These are phyloP conservation scores for Microtus oregoni DNA, from an alignment of 2,113 vertebrate species.

Conservation along the genomic window DNA sequence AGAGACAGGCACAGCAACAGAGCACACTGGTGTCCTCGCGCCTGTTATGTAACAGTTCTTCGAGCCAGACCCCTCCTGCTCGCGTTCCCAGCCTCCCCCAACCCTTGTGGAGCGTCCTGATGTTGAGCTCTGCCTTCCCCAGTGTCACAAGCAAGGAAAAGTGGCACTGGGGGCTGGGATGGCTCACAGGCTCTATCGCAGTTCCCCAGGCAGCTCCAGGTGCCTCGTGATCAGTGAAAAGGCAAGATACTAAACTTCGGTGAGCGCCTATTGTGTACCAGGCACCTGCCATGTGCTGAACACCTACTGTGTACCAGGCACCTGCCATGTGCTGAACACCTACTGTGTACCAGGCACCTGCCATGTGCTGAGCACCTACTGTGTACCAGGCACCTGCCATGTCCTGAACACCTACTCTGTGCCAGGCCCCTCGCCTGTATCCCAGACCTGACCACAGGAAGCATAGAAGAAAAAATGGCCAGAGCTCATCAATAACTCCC, in stretches of 20 bases:
- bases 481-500: not conserved
- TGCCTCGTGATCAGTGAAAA: not conserved
- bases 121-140: not conserved
- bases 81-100: not conserved
- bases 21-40: accelerated
- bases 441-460: accelerated
- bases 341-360: not conserved
- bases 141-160: not conserved
- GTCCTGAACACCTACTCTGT: not conserved
- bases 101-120: no score
- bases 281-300: not conserved
- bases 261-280: not conserved
- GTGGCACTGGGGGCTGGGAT: not conserved
- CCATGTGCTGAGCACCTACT: not conserved
- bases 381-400: not conserved
- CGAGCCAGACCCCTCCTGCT: not conserved
- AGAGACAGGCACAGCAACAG: not conserved
- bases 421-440: no score
- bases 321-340: not conserved
- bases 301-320: not conserved
- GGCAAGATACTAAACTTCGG: not conserved
- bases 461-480: not conserved
- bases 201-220: not conserved
- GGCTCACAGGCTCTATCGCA: not conserved
- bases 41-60: not conserved